A percentile compares a stretch with the other conserved stretches of the same genome.
These are phyloP conservation scores for Penelope pileata DNA, from an alignment of 2,113 vertebrate genomes.

Conservation along the genomic window DNA sequence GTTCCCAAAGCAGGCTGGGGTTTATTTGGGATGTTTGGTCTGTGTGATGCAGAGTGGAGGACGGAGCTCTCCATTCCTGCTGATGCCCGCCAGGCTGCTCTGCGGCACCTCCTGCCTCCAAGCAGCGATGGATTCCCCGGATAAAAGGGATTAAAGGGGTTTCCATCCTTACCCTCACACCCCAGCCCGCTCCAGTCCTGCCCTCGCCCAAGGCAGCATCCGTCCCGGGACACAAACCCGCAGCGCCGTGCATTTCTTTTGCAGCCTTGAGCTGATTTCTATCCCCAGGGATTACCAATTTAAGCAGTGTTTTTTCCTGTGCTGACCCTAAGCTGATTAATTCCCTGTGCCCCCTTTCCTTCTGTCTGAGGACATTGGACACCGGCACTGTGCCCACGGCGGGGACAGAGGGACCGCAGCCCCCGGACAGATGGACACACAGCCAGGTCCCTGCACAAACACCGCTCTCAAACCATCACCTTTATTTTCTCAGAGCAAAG, in stretches of 20 bases:
- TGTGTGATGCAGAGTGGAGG: not conserved
- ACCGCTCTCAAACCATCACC: not conserved
- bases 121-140: not conserved
- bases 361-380: not conserved
- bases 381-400: fast-evolving
- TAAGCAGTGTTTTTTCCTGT: slow-evolving; percentile 58
- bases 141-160: not conserved
- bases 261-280: slow-evolving; percentile 33
- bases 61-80: not conserved
- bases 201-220: too few relatives aligned
- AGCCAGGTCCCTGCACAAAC: fast-evolving
- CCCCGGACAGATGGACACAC: not conserved
- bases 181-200: not conserved
- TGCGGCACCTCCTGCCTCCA: not conserved
- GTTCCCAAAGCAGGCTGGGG: not conserved
- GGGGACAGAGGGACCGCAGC: not conserved
- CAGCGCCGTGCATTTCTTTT: not conserved
- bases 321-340: slow-evolving; percentile 66
- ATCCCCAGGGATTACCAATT: slow-evolving; percentile 20
- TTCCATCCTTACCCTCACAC: not conserved
- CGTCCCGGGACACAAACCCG: not conserved
- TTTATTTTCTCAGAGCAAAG: not conserved
- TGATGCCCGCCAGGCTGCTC: not conserved
- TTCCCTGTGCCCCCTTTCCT: not conserved
- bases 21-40: not conserved